Percentiles rank a stretch among this genome's conserved stretches.
Evolutionary conservation across 2,888 invertebrate genomes (phyloP).

Genomic region (Protonemura montana): DNA sequence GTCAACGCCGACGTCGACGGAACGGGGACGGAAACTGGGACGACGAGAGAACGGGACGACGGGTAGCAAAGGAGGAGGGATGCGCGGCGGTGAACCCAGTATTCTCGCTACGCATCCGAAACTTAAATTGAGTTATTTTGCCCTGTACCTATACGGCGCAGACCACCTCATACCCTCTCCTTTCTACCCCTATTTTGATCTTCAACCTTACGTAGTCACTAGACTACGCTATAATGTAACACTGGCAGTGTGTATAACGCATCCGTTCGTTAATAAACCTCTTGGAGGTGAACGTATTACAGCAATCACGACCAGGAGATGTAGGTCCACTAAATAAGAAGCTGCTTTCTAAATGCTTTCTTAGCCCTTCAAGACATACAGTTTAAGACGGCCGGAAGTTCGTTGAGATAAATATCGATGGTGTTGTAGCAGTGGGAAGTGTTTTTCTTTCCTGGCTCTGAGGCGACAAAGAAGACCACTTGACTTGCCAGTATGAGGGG

Average conservation of each 20-base stretch:
- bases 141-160: not conserved
- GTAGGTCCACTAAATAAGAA: not conserved
- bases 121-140: conserved; percentile 47
- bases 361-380: not conserved
- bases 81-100: not conserved
- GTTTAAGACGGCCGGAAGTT: not conserved
- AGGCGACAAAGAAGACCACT: not conserved
- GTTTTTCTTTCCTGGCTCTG: not conserved
- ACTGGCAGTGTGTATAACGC: not conserved
- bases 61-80: not conserved
- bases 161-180: not conserved
- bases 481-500: not conserved
- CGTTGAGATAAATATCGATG: not conserved
- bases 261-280: not conserved
- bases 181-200: conserved; percentile 20
- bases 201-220: not conserved
- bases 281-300: too few species aligned
- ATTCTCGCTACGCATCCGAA: conserved; percentile 42
- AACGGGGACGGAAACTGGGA: not conserved
- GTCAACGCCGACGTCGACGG: not conserved
- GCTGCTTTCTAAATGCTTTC: not conserved
- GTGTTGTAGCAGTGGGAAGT: not conserved
- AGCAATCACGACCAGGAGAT: too few species aligned
- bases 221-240: not conserved
- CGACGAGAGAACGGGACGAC: not conserved